These are phyloP conservation scores for Bombyx mandarina DNA, from an alignment of 1,140 invertebrate genomes.

Conservation along the genomic window DNA sequence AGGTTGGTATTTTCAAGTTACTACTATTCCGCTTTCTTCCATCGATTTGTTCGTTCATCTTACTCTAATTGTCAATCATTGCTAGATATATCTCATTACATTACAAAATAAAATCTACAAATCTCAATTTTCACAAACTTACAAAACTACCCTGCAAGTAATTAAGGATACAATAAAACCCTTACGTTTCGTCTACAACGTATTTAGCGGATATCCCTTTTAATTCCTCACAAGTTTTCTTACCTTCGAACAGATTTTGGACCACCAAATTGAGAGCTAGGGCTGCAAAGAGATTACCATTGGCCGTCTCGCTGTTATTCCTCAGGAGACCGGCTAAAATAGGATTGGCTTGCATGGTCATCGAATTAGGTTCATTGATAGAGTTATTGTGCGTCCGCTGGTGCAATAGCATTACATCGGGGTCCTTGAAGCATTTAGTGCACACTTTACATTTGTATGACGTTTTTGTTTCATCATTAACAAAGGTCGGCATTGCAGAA, in stretches of 20 bases:
- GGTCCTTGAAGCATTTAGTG: slow-evolving; percentile 56
- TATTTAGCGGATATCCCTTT: slow-evolving; percentile 32
- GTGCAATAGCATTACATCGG: slow-evolving; percentile 51
- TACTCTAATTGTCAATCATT: background rate
- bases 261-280: slow-evolving; percentile 42
- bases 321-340: slow-evolving; percentile 47
- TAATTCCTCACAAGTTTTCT: slow-evolving; percentile 21
- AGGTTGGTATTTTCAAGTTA: too few species aligned
- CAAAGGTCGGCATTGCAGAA: too few species aligned
- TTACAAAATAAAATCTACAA: background rate
- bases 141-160: background rate
- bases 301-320: slow-evolving; percentile 15
- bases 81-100: background rate
- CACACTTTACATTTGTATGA: slow-evolving; percentile 49
- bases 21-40: too few species aligned
- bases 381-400: slow-evolving; percentile 29
- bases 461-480: slow-evolving; percentile 6
- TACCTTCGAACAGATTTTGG: slow-evolving; percentile 30
- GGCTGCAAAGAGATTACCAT: slow-evolving; percentile 36
- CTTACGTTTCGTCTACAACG: slow-evolving; percentile 5
- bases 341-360: slow-evolving; percentile 47
- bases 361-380: slow-evolving; percentile 13
- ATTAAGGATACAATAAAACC: background rate
- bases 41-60: too few species aligned
- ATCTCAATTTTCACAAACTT: background rate